Conservation (phyloP, 2,888 invertebrate genomes). For the Achlya flavicornis region DNA sequence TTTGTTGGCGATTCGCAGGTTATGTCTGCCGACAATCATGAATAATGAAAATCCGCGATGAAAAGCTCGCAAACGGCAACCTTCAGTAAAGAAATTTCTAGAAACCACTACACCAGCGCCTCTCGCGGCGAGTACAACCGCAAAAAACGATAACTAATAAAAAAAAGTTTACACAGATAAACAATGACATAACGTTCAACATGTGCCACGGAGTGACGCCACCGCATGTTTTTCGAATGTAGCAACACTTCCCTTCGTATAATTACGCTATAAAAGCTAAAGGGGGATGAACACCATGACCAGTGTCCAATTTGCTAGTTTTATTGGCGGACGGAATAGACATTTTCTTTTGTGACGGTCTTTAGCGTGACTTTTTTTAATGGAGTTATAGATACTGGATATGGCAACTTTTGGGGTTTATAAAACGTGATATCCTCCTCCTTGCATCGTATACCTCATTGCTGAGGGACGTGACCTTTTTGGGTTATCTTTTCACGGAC, state of each 20-base stretch:
- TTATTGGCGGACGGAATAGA: conserved; percentile 6
- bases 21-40: no score
- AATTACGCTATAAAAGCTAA: conserved; percentile 8
- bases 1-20: no score
- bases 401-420: not conserved
- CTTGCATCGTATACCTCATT: no score
- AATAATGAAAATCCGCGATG: no score
- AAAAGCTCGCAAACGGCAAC: no score
- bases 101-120: no score
- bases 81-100: no score
- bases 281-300: conserved; percentile 3
- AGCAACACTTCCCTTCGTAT: conserved; percentile 1
- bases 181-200: not conserved
- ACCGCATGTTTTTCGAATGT: not conserved
- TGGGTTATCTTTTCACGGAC: no score
- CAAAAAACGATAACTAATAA: no score
- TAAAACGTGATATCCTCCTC: no score
- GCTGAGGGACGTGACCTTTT: no score
- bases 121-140: no score
- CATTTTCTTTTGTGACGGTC: conserved; percentile 8
- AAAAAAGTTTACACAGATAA: not conserved
- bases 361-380: conserved; percentile 1
- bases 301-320: conserved; percentile 8
- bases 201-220: conserved; percentile 5
- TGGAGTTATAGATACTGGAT: not conserved